Evolutionary conservation across 2,888 invertebrate species (phyloP), one percentile per base, ranked within the genome.

Genomic region (Spicauda simplicius): DNA sequence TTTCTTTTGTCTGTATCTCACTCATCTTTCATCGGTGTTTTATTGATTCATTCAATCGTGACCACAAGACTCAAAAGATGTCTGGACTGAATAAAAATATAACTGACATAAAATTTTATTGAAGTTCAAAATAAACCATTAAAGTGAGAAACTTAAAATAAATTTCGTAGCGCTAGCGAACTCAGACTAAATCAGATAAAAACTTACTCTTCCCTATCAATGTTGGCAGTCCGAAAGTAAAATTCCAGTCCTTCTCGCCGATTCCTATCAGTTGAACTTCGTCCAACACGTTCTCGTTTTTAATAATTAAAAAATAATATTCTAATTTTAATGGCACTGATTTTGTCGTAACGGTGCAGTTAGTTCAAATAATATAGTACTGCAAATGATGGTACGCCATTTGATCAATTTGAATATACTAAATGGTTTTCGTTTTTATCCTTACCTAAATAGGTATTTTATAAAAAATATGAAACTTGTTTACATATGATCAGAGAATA

Each of bases 201-300:
- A 83, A 82, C 73, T 84, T 76, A 37, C 71, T 75, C 71, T 72
- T 72, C 70, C 80, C 80, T 81, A 80, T 80, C 78, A 80, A 81
- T 81, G 74, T 74, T 77, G 77, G 74, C 77, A 41, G 64, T 78
- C 74, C 71, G 71, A 52, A 78, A 80, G 80, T 80, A 64, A 64
- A 64, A 64, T 82, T 79, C 74, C 76, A 78, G 77, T 77, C 72
- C 70, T 69, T 58, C 53, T 54, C 75, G 74, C 73, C 76, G 80
- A 82, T 79, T 77, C 74, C 77, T 82, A 83, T 84, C 84, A 71
- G 68, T 55, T 61, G 72, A 81, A 81, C 76, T 83, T 74, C 68
- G 68, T 69, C 69, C 70, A 72, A 71, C 71, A 56, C 69, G 67
- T 72, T 66, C 73, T 72, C 74, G 74, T 77, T 74, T 75, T 75